A percentile compares a stretch with the other conserved stretches of the same genome.
These are phyloP conservation scores for Rhea pennata DNA, from an alignment of 2,113 vertebrate genomes.

Conservation along the genomic window DNA sequence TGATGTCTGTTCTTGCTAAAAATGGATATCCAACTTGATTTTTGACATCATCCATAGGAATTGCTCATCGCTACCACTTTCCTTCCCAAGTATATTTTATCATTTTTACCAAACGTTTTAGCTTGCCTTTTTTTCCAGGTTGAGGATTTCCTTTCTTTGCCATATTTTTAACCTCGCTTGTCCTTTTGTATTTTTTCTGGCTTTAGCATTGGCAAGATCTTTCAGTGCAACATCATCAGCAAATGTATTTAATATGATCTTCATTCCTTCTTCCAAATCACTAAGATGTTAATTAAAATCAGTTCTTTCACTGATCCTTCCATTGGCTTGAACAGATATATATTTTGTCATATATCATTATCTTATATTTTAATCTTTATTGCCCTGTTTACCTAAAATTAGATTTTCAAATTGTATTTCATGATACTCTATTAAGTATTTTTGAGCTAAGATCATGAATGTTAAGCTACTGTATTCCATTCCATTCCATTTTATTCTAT, in stretches of 20 bases:
- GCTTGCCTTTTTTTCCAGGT: neutral
- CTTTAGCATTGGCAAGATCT: slow-evolving; percentile 32
- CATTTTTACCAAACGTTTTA: neutral
- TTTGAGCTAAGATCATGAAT: neutral
- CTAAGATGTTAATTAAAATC: slow-evolving; percentile 56
- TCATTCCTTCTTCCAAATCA: slow-evolving; percentile 32
- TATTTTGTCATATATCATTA: slow-evolving; percentile 19
- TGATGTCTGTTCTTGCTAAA: neutral
- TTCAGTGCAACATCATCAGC: slow-evolving; percentile 14
- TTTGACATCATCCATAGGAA: neutral
- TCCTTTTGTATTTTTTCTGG: slow-evolving; percentile 24
- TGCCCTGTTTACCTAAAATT: neutral
- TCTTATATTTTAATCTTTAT: slow-evolving; percentile 13
- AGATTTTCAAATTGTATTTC: neutral
- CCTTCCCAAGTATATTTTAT: neutral
- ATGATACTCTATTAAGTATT: neutral
- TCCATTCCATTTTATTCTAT: neutral
- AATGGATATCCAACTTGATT: neutral
- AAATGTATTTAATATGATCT: slow-evolving; percentile 37
- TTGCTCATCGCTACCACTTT: neutral
- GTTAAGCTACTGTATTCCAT: neutral
- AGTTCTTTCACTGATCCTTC: slow-evolving; percentile 3
- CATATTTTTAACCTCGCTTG: slow-evolving; percentile 11
- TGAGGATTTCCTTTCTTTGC: neutral
- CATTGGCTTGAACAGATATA: neutral